These are phyloP conservation scores for Platysternon megacephalum DNA, from an alignment of 2,113 vertebrate genomes.

Conservation along the genomic window DNA sequence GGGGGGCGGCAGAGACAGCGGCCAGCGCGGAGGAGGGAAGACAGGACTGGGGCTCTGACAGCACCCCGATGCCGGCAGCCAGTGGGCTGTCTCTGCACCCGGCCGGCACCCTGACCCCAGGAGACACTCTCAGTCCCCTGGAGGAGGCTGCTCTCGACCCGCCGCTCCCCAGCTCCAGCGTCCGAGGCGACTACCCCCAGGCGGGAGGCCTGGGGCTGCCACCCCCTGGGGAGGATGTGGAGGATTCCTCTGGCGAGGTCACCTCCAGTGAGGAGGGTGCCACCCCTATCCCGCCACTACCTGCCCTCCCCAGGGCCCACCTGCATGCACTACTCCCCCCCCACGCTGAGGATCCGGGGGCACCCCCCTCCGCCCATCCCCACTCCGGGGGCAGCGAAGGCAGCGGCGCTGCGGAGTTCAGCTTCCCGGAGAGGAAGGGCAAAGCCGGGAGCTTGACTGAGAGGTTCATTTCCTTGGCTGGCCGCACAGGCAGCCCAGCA, in stretches of 20 bases:
- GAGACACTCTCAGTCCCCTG: not conserved
- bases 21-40: not conserved
- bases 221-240: accelerated
- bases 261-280: accelerated
- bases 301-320: not conserved
- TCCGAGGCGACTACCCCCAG: conserved; percentile 14
- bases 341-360: not conserved
- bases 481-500: not conserved
- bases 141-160: not conserved
- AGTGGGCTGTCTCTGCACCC: accelerated
- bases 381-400: accelerated
- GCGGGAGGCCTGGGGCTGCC: not conserved
- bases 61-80: accelerated
- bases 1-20: no score
- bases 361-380: accelerated
- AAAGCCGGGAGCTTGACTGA: not conserved
- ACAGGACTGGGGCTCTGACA: not conserved
- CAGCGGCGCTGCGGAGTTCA: not conserved
- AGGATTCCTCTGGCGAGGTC: conserved; percentile 20
- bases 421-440: not conserved
- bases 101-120: not conserved
- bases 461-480: not conserved
- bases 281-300: accelerated
- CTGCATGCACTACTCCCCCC: not conserved
- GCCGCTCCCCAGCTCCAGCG: accelerated